A percentile compares a stretch with the other conserved stretches of the same genome.
Conservation (phyloP, 2,797 vertebrate species). For the Pseudochirops corinnae region DNA sequence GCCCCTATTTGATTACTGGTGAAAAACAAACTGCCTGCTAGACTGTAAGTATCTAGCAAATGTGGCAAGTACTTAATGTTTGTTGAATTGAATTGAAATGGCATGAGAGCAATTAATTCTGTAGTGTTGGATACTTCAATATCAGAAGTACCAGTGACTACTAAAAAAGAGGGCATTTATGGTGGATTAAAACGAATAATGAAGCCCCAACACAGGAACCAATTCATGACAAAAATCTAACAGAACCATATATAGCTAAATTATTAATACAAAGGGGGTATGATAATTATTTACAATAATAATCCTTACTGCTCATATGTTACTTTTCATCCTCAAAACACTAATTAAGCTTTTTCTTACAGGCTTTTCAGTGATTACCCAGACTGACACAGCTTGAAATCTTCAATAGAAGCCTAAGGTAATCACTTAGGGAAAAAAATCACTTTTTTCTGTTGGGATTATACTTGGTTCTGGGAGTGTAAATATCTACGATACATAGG, state of each 20-base stretch:
- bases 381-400: slow-evolving; percentile 23
- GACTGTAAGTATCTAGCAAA: not conserved
- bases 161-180: slow-evolving; percentile 37
- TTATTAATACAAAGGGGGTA: slow-evolving; percentile 19
- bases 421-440: slow-evolving; percentile 2
- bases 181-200: slow-evolving; percentile 39
- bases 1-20: not conserved
- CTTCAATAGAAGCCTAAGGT: slow-evolving; percentile 48
- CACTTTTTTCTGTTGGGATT: slow-evolving; percentile 34
- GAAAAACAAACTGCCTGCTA: not conserved
- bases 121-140: slow-evolving; percentile 43
- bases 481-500: slow-evolving; percentile 42
- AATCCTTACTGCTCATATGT: slow-evolving; percentile 15
- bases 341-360: slow-evolving; percentile 23
- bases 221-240: slow-evolving; percentile 49
- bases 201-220: slow-evolving; percentile 36
- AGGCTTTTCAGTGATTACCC: slow-evolving; percentile 1
- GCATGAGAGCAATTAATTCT: slow-evolving; percentile 12
- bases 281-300: slow-evolving; percentile 44
- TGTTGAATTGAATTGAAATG: slow-evolving; percentile 56
- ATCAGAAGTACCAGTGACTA: slow-evolving; percentile 46
- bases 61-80: slow-evolving; percentile 31
- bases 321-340: slow-evolving; percentile 32
- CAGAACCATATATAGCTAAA: slow-evolving; percentile 39
- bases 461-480: slow-evolving; percentile 52